Conservation (phyloP, 2,888 invertebrate species). For the Apantesis nais region DNA sequence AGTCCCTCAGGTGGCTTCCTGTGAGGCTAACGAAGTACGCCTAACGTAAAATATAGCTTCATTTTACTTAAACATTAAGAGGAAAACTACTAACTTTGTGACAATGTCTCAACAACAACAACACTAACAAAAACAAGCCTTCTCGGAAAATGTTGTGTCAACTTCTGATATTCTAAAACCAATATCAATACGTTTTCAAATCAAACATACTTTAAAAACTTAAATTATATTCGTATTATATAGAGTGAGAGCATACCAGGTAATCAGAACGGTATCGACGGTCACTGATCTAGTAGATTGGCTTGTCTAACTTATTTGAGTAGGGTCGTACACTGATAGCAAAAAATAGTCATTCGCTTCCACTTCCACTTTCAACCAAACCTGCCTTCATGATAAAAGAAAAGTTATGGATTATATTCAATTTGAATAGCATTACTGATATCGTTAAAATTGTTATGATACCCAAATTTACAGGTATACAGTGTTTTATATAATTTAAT, state of each 20-base stretch:
- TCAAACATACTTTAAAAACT: background rate
- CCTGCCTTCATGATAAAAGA: conserved; percentile 12
- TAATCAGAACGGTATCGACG: conserved; percentile 46
- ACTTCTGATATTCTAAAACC: background rate
- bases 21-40: no score
- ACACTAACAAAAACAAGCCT: background rate
- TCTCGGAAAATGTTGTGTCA: background rate
- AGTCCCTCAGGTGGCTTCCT: no score
- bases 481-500: background rate
- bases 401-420: conserved; percentile 17
- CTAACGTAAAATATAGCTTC: background rate
- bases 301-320: conserved; percentile 48
- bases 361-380: conserved; percentile 18
- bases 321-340: conserved; percentile 44
- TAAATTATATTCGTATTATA: background rate
- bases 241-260: background rate
- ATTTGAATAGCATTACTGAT: background rate
- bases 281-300: conserved; percentile 47
- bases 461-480: background rate
- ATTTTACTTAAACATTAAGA: background rate
- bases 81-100: background rate
- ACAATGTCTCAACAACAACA: background rate
- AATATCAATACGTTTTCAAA: background rate
- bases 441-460: background rate
- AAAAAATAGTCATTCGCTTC: conserved; percentile 32